Evolutionary conservation across 1,140 invertebrate species (phyloP), one percentile per base, ranked within the genome.

Genomic region (Hesperophylax magnus): DNA sequence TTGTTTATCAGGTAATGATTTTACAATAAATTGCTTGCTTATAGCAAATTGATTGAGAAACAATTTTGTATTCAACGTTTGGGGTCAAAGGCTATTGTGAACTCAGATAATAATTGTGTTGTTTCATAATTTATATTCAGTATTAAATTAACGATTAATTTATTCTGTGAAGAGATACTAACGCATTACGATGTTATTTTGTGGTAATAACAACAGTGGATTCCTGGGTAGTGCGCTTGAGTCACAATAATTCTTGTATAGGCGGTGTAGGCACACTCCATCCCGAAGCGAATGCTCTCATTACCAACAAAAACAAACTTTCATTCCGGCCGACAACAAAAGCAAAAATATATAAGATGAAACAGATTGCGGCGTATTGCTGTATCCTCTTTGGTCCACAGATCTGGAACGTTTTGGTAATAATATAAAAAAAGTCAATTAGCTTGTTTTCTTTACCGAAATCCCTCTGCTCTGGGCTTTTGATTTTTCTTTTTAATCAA

Each of bases 301-400:
- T 80, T 75, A 80, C 71, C 47, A 80, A 80, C 78, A 76, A 80
- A 75, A 80, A 80, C 71, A 80, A 75, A 80, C 39, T 67, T 67
- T 67, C 52, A 56, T 69, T 69, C 14, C 15, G 52, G 52, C 63
- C 77, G 77, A 52, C 76, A 77, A 52, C 63, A 60, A 76, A 34
- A 76, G 72, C 53, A 76, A 76, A 76, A 60, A 54, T 54, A 72
- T 27, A 72, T 72, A 72, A 72, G 69, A 72, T 27, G 52, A 72
- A 72, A 72, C 69, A 72, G 69, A 72, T 72, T 72, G 69, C 69
- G 69, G 69, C 20, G 53, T 71, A 54, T 54, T 52, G 69, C 47
- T 71, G 69, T 52, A 56, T 53, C 69, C 27, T 56, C 52, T 47
- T 31, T n/a, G 8, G 31, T 69, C 34, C 39, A 31, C 17, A 69